Evolutionary conservation across 2,888 invertebrate species (phyloP).

Genomic region (Limnephilus marmoratus): DNA sequence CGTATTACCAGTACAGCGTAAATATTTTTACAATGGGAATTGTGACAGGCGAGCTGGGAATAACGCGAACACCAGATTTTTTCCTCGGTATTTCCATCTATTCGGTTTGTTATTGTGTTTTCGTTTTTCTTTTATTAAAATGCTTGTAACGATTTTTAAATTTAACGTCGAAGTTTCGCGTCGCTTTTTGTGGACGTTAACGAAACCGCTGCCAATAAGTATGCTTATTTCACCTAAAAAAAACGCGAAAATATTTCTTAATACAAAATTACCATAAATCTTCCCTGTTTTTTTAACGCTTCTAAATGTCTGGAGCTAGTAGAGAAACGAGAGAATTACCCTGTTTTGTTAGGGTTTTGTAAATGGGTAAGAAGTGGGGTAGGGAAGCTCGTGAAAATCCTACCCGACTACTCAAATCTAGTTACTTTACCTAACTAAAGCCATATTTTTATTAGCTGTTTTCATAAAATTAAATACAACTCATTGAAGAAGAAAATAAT

Average conservation of each 20-base stretch:
- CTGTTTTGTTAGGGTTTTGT: not conserved
- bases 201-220: not conserved
- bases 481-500: too few species aligned
- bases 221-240: not conserved
- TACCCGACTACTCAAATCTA: not conserved
- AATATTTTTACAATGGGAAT: conserved; percentile 56
- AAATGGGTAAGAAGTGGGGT: not conserved
- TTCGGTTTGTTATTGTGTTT: conserved; percentile 41
- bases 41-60: conserved; percentile 52
- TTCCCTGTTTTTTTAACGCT: not conserved
- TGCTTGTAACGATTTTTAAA: conserved; percentile 32
- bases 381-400: not conserved
- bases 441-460: too few species aligned
- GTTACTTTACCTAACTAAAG: not conserved
- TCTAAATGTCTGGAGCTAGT: not conserved
- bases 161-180: not conserved
- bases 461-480: too few species aligned
- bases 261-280: not conserved
- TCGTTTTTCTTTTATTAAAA: conserved; percentile 33
- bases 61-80: conserved; percentile 34
- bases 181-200: not conserved
- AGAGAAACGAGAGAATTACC: not conserved
- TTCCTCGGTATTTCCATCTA: conserved; percentile 43
- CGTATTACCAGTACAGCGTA: conserved; percentile 47
- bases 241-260: not conserved